Evolutionary conservation across 2,797 vertebrate species (phyloP).

Genomic region (Sebastes hubbsi): DNA sequence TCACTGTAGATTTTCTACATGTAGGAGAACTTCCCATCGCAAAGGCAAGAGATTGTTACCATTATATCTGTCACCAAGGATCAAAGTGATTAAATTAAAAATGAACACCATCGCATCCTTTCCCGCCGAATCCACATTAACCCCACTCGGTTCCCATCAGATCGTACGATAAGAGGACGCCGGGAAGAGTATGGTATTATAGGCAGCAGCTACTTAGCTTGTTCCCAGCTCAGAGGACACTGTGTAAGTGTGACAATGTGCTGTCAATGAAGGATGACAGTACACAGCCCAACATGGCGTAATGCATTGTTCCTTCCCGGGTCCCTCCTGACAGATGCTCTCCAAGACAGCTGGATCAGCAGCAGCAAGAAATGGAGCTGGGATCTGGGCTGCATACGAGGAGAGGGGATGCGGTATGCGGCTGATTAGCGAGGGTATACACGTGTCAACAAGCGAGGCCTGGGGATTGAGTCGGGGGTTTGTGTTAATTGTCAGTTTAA

Average conservation of each 20-base stretch:
- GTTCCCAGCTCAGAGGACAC: slow-evolving; percentile 66
- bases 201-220: slow-evolving; percentile 66
- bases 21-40: background rate
- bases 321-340: slow-evolving; percentile 80
- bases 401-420: slow-evolving; percentile 27
- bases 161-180: slow-evolving; percentile 46
- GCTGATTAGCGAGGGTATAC: slow-evolving; percentile 62
- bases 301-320: slow-evolving; percentile 73
- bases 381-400: slow-evolving; percentile 43
- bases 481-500: slow-evolving; percentile 57
- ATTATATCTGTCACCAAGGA: slow-evolving; percentile 7
- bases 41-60: background rate
- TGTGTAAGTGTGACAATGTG: slow-evolving; percentile 75
- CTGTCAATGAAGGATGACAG: slow-evolving; percentile 80
- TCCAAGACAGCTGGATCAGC: slow-evolving; percentile 77
- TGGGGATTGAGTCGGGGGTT: slow-evolving; percentile 32
- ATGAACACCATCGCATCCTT: slow-evolving; percentile 2
- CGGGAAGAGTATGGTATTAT: slow-evolving; percentile 57
- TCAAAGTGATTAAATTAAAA: slow-evolving; percentile 51
- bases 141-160: slow-evolving; percentile 37
- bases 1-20: slow-evolving; percentile 16
- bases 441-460: slow-evolving; percentile 58
- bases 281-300: slow-evolving; percentile 77
- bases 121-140: slow-evolving; percentile 16
- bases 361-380: slow-evolving; percentile 51